A percentile compares a stretch with the other conserved stretches of the same genome.
phyloP scores from a whole-genome alignment of 2,113 vertebrate species.

The Gambusia holbrooki region DNA sequence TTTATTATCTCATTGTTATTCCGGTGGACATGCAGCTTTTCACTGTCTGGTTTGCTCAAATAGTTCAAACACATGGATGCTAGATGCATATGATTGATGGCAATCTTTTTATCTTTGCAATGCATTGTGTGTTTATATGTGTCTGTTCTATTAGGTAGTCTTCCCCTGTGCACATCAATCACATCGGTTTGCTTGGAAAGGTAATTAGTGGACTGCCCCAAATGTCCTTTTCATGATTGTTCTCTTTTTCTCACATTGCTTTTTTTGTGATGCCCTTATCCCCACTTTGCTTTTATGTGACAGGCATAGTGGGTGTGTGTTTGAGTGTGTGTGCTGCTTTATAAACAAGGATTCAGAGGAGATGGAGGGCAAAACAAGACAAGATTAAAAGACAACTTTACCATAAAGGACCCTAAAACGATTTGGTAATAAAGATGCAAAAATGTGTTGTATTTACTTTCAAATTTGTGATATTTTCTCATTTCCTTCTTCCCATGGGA shows the following conservation, averaged over 20 bases:
- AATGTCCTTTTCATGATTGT: constrained; percentile 64
- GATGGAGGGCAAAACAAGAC: constrained; percentile 4
- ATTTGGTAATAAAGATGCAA: background rate
- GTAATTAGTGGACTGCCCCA: constrained; percentile 71
- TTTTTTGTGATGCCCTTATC: constrained; percentile 56
- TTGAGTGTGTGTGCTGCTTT: constrained; percentile 11
- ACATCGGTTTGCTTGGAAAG: constrained; percentile 61
- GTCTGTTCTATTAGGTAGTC: constrained; percentile 26
- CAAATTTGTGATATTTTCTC: background rate
- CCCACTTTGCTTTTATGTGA: constrained; percentile 50
- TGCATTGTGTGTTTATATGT: constrained; percentile 1
- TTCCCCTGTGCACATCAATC: constrained; percentile 68
- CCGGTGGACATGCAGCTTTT: background rate
- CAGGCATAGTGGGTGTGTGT: constrained; percentile 1
- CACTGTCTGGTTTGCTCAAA: background rate
- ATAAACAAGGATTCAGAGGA: background rate
- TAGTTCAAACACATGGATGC: background rate
- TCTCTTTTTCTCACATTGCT: constrained; percentile 44
- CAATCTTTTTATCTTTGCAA: background rate
- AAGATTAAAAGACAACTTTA: constrained; percentile 24
- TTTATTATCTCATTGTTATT: background rate
- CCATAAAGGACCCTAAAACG: background rate
- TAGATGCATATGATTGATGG: background rate
- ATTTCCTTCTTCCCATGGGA: too few species aligned
- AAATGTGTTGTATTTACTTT: background rate